Conservation (phyloP, 2,797 vertebrate genomes). For the Holocentrus rufus region DNA sequence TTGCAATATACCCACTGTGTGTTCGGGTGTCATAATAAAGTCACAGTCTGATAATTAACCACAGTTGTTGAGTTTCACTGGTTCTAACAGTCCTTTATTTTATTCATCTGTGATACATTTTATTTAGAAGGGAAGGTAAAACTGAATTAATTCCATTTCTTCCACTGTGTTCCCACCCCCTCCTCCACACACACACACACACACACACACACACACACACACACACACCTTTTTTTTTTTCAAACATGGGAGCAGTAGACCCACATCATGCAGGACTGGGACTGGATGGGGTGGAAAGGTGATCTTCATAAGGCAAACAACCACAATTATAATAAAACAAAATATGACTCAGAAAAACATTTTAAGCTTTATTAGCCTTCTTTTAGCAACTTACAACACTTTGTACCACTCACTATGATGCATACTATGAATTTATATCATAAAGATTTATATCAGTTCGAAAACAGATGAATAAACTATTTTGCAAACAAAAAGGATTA, state of each 20-base stretch:
- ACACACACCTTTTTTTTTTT: constrained; percentile 20
- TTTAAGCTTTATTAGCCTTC: no score
- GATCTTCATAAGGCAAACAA: constrained; percentile 16
- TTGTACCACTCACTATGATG: no score
- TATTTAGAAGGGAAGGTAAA: constrained; percentile 62
- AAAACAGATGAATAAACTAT: no score
- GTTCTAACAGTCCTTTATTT: constrained; percentile 64
- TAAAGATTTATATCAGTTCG: no score
- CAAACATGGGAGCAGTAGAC: constrained; percentile 51
- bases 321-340: neutral
- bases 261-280: constrained; percentile 32
- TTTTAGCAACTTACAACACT: no score
- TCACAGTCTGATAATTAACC: constrained; percentile 61
- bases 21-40: constrained; percentile 28
- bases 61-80: constrained; percentile 26
- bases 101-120: constrained; percentile 58
- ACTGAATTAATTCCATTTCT: constrained; percentile 55
- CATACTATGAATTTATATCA: no score
- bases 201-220: constrained; percentile 10
- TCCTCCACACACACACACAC: constrained; percentile 10
- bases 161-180: neutral
- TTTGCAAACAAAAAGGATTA: no score
- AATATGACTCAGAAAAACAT: no score
- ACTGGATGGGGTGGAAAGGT: constrained; percentile 11
- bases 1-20: constrained; percentile 40